Percentiles rank a stretch among this genome's conserved stretches.
phyloP scores from a whole-genome alignment of 2,113 vertebrate genomes.

The Gymnorhina tibicen region DNA sequence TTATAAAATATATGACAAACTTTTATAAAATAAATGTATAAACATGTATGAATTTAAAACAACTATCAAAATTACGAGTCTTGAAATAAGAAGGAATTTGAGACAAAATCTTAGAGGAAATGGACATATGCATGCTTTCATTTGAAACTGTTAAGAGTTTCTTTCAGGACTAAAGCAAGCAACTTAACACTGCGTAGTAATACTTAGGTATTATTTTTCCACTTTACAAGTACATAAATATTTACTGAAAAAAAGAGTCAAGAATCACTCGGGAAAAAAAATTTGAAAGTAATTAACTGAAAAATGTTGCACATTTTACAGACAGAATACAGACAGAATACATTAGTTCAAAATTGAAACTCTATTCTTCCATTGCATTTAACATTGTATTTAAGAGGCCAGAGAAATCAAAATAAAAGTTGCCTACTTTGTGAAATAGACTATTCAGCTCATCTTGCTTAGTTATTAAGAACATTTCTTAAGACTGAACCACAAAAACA shows the following conservation, averaged over 20 bases:
- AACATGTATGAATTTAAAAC: neutral
- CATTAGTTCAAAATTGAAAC: neutral
- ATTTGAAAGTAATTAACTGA: neutral
- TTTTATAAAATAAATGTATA: neutral
- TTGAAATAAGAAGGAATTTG: neutral
- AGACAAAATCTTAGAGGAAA: neutral
- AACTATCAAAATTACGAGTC: neutral
- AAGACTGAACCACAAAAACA: neutral
- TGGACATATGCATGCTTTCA: neutral
- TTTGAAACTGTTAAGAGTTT: neutral
- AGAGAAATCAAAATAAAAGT: neutral
- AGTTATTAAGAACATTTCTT: neutral
- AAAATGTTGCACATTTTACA: neutral
- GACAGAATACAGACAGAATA: neutral
- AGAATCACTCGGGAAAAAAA: neutral
- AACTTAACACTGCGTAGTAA: neutral
- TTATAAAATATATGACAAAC: neutral
- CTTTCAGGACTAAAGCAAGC: conserved; percentile 6
- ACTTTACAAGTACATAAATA: neutral
- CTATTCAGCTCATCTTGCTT: neutral
- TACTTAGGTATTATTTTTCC: neutral
- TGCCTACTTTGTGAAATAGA: neutral
- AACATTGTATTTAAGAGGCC: neutral
- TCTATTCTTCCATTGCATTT: neutral
- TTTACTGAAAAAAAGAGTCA: neutral